Evolutionary conservation across 2,797 vertebrate species (phyloP).

Genomic region (Lithobates pipiens): DNA sequence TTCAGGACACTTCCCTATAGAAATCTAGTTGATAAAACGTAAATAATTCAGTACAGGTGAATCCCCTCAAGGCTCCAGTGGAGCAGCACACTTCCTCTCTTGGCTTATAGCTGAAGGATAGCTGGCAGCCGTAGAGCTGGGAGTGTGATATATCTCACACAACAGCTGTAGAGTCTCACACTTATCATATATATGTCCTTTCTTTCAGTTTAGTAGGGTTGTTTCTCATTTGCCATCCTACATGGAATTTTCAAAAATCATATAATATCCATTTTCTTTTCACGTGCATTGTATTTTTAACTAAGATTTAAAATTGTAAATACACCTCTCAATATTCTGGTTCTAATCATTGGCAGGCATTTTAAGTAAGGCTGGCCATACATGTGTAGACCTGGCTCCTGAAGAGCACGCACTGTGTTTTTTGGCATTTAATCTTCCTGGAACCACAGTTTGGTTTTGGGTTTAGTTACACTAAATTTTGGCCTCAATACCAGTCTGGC

Average conservation of each 20-base stretch:
- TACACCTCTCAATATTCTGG: too few relatives aligned
- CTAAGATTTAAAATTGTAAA: too few relatives aligned
- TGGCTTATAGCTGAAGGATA: constrained; percentile 9
- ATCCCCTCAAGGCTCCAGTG: constrained; percentile 36
- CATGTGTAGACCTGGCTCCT: too few relatives aligned
- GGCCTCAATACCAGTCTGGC: too few relatives aligned
- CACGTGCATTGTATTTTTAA: too few relatives aligned
- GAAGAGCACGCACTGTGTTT: too few relatives aligned
- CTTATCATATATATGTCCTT: background rate
- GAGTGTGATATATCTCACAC: background rate
- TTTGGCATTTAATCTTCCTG: too few relatives aligned
- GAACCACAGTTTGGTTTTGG: too few relatives aligned
- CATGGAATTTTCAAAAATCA: background rate
- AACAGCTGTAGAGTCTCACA: background rate
- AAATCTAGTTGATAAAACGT: background rate
- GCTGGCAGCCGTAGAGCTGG: constrained; percentile 28
- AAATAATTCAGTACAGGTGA: constrained; percentile 43
- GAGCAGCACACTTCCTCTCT: constrained; percentile 12
- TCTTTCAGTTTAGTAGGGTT: background rate
- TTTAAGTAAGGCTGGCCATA: too few relatives aligned
- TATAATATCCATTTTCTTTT: too few relatives aligned
- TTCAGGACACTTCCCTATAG: constrained; percentile 18
- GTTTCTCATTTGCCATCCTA: background rate
- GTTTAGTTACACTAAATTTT: too few relatives aligned
- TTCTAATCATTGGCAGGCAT: too few relatives aligned